These are phyloP conservation scores for Phyllotis vaccarum DNA, from an alignment of 2,797 vertebrate genomes.

Conservation along the genomic window DNA sequence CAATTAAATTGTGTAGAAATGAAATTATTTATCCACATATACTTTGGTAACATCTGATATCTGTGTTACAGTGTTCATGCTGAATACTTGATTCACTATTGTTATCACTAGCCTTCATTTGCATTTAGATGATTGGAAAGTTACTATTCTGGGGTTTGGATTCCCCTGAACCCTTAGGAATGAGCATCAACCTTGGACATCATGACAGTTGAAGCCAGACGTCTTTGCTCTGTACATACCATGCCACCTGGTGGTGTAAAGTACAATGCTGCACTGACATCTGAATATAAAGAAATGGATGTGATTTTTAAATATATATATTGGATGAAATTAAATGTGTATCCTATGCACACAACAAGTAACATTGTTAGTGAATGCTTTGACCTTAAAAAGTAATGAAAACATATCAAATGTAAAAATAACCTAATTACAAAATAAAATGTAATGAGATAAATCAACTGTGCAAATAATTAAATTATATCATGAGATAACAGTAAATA, in stretches of 20 bases:
- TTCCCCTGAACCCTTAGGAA: not conserved
- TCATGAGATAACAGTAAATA: not conserved
- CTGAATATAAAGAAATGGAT: not conserved
- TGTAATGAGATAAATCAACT: not conserved
- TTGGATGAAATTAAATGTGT: not conserved
- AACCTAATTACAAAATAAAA: slow-evolving; percentile 9
- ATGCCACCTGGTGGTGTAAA: slow-evolving; percentile 40
- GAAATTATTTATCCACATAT: not conserved
- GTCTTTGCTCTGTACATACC: not conserved
- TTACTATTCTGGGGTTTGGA: not conserved
- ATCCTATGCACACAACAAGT: not conserved
- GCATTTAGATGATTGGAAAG: not conserved
- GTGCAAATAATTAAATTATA: not conserved
- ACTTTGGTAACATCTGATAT: not conserved
- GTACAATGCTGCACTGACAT: not conserved
- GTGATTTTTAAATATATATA: not conserved
- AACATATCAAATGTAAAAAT: not conserved
- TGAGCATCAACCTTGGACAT: not conserved
- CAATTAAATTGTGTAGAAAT: not conserved
- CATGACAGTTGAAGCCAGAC: not conserved
- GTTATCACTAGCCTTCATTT: not conserved
- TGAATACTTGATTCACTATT: not conserved
- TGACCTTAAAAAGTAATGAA: not conserved
- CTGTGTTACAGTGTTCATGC: not conserved
- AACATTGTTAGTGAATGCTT: not conserved